Evolutionary conservation across 1,140 invertebrate species (phyloP), one percentile per base, ranked within the genome.

Genomic region (Rhyacophila brunnea): DNA sequence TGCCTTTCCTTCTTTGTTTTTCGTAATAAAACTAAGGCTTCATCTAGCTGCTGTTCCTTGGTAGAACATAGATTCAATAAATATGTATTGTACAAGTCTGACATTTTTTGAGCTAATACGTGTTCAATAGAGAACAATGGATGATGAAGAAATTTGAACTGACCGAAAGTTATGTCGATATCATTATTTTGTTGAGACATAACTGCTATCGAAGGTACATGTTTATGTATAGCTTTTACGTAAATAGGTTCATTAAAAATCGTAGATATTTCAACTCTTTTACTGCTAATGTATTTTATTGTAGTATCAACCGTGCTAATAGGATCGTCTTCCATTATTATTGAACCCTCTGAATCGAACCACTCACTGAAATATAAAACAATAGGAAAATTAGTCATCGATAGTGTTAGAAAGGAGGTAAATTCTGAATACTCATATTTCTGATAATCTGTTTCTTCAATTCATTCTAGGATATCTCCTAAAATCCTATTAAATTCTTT

Each of bases 101-200:
- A 35, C 18, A 65, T 13, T 28, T 57, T 53, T 55, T 52, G 52
- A 13, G 57, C 46, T 32, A 65, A 50, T 10, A 65, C 35, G 36
- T 62, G 59, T 44, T 65, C 64, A 17, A 65, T 20, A 32, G 64
- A 65, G 43, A 62, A 65, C 15, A 65, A 48, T 14, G 64, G 56
- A 62, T 65, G 64, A 56, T 65, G 51, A 18, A 43, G 28, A 35
- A 65, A 61, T 36, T 55, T 49, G 9, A 65, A 32, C 18, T 13
- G 34, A 14, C 52, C 23, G 17, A 65, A 44, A 48, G 46, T 13
- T 14, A 59, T 46, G 23, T 52, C 49, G 18, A 59, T 32, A 34
- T 59, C 57, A 36, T 50, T 58, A 11, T 7, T 28, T 1, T 28
- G 6, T 28, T 34, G 34, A 14, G 28, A 34, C 15, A 11, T 36